Evolutionary conservation across 2,113 vertebrate species (phyloP).

Genomic region (Apistogramma diplotaenia): DNA sequence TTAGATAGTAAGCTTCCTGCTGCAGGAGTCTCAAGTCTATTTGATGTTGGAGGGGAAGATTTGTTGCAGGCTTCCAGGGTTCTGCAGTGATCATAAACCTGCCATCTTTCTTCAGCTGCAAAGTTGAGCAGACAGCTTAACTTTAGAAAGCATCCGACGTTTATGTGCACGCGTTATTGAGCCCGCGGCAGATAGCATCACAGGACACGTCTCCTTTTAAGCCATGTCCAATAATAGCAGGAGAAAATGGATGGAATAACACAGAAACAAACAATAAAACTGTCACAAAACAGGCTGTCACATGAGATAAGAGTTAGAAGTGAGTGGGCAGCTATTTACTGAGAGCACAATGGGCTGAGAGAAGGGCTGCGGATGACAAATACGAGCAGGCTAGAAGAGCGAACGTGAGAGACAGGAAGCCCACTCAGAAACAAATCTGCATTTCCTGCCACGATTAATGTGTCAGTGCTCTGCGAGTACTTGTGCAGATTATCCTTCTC

Average conservation of each 20-base stretch:
- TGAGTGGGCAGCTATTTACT: not conserved
- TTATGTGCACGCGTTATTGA: constrained; percentile 14
- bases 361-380: constrained; percentile 5
- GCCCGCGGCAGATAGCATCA: constrained; percentile 15
- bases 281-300: constrained; percentile 25
- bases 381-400: constrained; percentile 7
- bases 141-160: constrained; percentile 13
- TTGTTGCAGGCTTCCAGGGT: constrained; percentile 48
- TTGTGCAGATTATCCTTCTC: constrained; percentile 55
- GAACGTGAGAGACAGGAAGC: constrained; percentile 51
- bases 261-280: constrained; percentile 40
- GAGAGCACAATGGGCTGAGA: not conserved
- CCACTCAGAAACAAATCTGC: constrained; percentile 60
- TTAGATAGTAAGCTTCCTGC: constrained; percentile 58
- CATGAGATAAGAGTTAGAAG: constrained; percentile 19
- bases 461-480: constrained; percentile 44
- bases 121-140: constrained; percentile 31
- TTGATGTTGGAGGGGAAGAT: constrained; percentile 59
- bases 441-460: constrained; percentile 60
- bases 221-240: constrained; percentile 21
- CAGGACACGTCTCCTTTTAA: constrained; percentile 19
- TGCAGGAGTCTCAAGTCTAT: constrained; percentile 47
- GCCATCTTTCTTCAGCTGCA: constrained; percentile 17
- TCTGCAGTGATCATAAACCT: constrained; percentile 45
- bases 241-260: constrained; percentile 12